Percentiles rank a stretch among this genome's conserved stretches.
Conservation (phyloP, 92 coral and sea anemone species). For the Isaurus tuberculatus region DNA sequence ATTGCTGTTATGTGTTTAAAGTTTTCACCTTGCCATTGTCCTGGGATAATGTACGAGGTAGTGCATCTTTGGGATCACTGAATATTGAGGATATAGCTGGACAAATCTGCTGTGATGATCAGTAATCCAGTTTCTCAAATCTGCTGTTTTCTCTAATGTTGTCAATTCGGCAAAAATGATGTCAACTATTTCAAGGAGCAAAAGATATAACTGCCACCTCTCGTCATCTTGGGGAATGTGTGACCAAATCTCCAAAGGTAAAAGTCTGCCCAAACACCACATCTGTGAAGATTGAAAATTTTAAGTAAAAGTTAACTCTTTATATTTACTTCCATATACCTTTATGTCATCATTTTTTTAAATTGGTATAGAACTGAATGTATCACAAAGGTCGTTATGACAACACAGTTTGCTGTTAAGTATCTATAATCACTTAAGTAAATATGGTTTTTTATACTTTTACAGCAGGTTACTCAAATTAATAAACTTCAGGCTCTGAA, state of each 20-base stretch:
- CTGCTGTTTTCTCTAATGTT: conserved; percentile 38
- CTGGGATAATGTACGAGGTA: conserved; percentile 51
- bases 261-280: conserved; percentile 58
- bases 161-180: conserved; percentile 37
- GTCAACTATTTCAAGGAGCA: conserved; percentile 54
- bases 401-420: too few species aligned
- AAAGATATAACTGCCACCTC: conserved; percentile 58
- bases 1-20: neutral
- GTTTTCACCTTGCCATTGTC: conserved; percentile 31
- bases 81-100: conserved; percentile 38
- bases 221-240: conserved; percentile 57
- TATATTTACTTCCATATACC: too few species aligned
- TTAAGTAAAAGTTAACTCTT: too few species aligned
- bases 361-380: too few species aligned
- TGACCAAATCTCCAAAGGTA: conserved; percentile 56
- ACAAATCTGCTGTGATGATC: conserved; percentile 46
- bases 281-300: conserved; percentile 52
- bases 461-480: too few species aligned
- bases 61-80: conserved; percentile 55
- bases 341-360: too few species aligned
- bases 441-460: too few species aligned
- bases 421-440: too few species aligned
- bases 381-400: too few species aligned
- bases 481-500: too few species aligned
- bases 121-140: conserved; percentile 1